Base-by-base conservation (phyloP, 2,113 vertebrate genomes). In the Opisthocomus hoazin region DNA sequence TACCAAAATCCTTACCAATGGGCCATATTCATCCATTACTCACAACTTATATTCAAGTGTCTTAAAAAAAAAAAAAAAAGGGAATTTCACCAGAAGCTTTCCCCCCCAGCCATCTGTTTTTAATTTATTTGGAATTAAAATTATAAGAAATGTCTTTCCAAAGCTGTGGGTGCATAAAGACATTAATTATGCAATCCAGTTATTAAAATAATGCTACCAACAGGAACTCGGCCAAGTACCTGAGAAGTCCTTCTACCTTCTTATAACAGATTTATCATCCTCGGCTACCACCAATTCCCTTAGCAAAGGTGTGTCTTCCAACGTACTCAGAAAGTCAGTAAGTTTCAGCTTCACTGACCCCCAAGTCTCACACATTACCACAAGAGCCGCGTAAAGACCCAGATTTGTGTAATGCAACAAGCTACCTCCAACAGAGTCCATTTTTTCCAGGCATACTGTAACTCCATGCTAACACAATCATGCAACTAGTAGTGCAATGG, bases 111-210 rank as follows among this genome's bases (percentile, higher is more conserved):
- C 53, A 93, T 27, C 32, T 69, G n/a, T 5, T 89, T 73, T 82
- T 74, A 66, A 89, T 91, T 94, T 87, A 82, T 61, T 94, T 94
- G n/a, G 45, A 96, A 87, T 91, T 84, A 92, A 93, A 88, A 71
- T 83, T 3, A 60, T 53, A 69, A 69, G 13, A 82, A 87, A 92
- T 11, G 21, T 68, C 69, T 89, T 89, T 87, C 61, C 81, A 84
- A 94, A 87, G 50, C n/a, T 87, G 37, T 61, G 27, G n/a, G 57
- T 54, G 20, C 74, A 70, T 51, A 39, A 84, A 91, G 61, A 50
- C 50, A 66, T 87, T 90, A 88, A 87, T 94, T 93, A 94, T 54
- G 79, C 57, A 78, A 63, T 46, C 37, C 41, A 82, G 39, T 60
- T 56, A 90, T 84, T 84, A 89, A 84, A 93, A 79, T 76, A 64